Evolutionary conservation across 37 sponge, comb jelly and placozoan species (phyloP), one percentile per base, ranked within the genome.

Genomic region (Hexactinellida sp.): DNA sequence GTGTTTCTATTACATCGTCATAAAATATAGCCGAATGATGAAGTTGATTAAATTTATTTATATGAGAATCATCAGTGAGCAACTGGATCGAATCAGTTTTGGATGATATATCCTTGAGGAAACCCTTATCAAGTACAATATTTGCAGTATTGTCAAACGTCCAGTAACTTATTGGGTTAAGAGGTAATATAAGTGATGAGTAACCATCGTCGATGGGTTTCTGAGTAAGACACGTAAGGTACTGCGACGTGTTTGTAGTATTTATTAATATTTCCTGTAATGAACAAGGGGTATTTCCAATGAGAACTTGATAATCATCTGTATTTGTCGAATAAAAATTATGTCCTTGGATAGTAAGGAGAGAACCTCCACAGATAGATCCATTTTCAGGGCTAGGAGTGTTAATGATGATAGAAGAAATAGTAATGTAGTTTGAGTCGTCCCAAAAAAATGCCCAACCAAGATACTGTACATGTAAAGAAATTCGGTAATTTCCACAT

Each of bases 241-340:
- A 87, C 0, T 83, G 24, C 28, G 37, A 55, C 0, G 38, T 36
- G 3, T 13, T 38, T 39, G 1, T 47, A 23, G 38, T 55, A n/a
- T 36, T 38, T 10, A 83, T 41, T 9, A 47, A 16, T 0, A 89
- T 39, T n/a, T 54, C 39, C 54, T 91, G 90, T 1, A 91, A 39
- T n/a, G 1, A 19, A 38, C 94, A 94, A 3, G 89, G 89, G 0
- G 94, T 90, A 83, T 90, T 92, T 37, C 94, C 94, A 54, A 94
- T 86, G n/a, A 37, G 19, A 1, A 94, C 88, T 3, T 38, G 37
- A 37, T 54, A 87, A n/a, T 88, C 87, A 13, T 54, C 36, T 10
- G 89, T 54, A 24, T 86, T 54, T 54, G 84, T 37, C 0, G 35
- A 1, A 36, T 54, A 19, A 34, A 94, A 88, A 19, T 88, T 93